Evolutionary conservation across 2,888 invertebrate species (phyloP).

Genomic region (Cynaeus angustus): DNA sequence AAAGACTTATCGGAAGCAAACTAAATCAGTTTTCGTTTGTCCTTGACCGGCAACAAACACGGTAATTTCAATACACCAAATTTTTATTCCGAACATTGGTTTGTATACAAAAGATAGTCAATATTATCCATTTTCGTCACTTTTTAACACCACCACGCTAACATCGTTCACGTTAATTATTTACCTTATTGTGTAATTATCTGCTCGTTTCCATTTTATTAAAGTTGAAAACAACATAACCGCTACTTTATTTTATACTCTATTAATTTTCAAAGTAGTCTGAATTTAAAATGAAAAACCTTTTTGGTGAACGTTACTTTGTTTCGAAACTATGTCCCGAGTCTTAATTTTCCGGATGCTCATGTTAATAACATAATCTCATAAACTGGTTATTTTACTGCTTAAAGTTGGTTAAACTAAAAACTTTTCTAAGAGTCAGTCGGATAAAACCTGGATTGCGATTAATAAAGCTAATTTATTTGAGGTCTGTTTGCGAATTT

Average conservation of each 20-base stretch:
- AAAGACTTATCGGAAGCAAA: no score
- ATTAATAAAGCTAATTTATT: not conserved
- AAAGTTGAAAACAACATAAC: not conserved
- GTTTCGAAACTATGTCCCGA: not conserved
- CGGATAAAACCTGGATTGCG: not conserved
- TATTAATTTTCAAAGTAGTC: not conserved
- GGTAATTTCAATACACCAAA: no score
- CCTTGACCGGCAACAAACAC: no score
- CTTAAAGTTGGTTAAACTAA: not conserved
- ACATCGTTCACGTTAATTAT: no score
- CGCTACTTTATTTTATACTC: no score
- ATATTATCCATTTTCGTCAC: no score
- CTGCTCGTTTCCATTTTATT: not conserved
- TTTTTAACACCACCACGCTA: no score
- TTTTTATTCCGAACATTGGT: no score
- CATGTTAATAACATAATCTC: slow-evolving; percentile 1
- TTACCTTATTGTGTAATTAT: not conserved
- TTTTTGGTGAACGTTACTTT: not conserved
- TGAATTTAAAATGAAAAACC: not conserved
- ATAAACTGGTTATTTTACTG: not conserved
- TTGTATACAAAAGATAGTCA: no score
- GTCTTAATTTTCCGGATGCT: not conserved
- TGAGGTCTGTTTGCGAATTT: not conserved
- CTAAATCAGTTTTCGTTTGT: no score
- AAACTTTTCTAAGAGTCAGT: not conserved